Evolutionary conservation across 2,113 vertebrate genomes (phyloP), one percentile per base, ranked within the genome.

Genomic region (Proterorhinus semilunaris): DNA sequence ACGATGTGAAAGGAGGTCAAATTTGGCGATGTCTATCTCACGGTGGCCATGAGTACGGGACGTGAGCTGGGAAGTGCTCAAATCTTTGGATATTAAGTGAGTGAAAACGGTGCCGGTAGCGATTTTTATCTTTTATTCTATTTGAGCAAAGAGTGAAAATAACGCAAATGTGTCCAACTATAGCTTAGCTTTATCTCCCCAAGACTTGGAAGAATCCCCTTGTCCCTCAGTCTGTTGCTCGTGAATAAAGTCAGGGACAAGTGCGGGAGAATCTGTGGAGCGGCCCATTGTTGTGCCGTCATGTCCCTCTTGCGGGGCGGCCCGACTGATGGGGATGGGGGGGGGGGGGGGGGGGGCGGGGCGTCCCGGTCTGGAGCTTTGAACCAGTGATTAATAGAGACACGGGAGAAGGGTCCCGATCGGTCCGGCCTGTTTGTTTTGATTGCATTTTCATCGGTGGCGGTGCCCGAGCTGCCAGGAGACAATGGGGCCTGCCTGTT

Each of bases 371-470:
- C 79, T 79, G 64, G 75, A 79, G 66, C 90, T 92, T 92, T 92
- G 91, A 91, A 91, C 85, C 82, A 78, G 81, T 92, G 91, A 93
- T 91, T 91, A 90, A 92, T 91, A 91, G 83, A 52, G 91, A 92
- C 88, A 92, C 86, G 66, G 86, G 89, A 91, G 91, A 89, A 89
- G 90, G 78, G 72, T 57, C 54, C 76, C 83, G 55, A 53, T 86
- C 91, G 77, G 83, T 74, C 65, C 55, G 80, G 73, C 70, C 90
- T 93, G 92, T 93, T 92, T 93, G 92, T 92, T 93, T 92, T 92
- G 90, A 92, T 92, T 91, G 92, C 87, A 88, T 93, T 91, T 91
- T 93, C 90, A 92, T 93, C 83, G 87, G 87, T 81, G 68, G 86
- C 79, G 87, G 91, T 91, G 85, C 90, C 91, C 90, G 87, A 91